phyloP scores from a whole-genome alignment of 2,888 invertebrate species.

The Trichopria drosophilae region DNA sequence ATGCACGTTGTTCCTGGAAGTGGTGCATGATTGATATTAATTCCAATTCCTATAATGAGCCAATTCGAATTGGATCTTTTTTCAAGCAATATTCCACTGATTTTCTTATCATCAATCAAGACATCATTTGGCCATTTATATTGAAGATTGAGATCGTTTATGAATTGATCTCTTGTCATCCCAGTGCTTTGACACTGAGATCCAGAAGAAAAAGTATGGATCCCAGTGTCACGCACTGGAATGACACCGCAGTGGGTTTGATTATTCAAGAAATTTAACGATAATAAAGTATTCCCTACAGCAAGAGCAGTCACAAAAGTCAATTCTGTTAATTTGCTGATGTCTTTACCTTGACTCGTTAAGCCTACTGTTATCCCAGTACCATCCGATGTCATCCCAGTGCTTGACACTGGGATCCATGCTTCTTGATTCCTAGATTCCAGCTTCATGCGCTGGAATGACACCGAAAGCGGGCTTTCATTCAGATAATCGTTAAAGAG shows the following conservation, averaged over 20 bases:
- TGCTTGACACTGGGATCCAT: too few relatives aligned
- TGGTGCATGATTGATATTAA: conserved; percentile 24
- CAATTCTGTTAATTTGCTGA: conserved; percentile 21
- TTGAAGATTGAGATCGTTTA: conserved; percentile 9
- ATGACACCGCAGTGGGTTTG: too few relatives aligned
- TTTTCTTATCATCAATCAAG: conserved; percentile 21
- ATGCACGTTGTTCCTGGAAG: conserved; percentile 26
- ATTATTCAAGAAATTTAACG: too few relatives aligned
- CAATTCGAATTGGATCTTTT: conserved; percentile 24
- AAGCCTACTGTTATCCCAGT: conserved; percentile 11
- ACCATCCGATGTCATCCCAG: conserved; percentile 7
- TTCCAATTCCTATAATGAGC: conserved; percentile 25
- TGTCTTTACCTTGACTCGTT: conserved; percentile 6
- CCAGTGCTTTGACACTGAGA: too few relatives aligned
- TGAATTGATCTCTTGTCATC: too few relatives aligned
- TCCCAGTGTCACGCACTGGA: too few relatives aligned
- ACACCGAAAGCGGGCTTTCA: conserved; percentile 15
- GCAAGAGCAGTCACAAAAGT: conserved; percentile 23
- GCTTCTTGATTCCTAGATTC: too few relatives aligned
- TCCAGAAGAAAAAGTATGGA: too few relatives aligned
- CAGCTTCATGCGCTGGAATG: too few relatives aligned
- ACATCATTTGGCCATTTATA: conserved; percentile 19
- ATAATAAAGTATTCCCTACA: conserved; percentile 22
- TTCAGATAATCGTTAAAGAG: conserved; percentile 18
- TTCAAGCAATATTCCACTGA: conserved; percentile 26